Percentiles rank a stretch among this genome's conserved stretches.
These are phyloP conservation scores for Orius laevigatus DNA, from an alignment of 1,140 invertebrate species.

Conservation along the genomic window DNA sequence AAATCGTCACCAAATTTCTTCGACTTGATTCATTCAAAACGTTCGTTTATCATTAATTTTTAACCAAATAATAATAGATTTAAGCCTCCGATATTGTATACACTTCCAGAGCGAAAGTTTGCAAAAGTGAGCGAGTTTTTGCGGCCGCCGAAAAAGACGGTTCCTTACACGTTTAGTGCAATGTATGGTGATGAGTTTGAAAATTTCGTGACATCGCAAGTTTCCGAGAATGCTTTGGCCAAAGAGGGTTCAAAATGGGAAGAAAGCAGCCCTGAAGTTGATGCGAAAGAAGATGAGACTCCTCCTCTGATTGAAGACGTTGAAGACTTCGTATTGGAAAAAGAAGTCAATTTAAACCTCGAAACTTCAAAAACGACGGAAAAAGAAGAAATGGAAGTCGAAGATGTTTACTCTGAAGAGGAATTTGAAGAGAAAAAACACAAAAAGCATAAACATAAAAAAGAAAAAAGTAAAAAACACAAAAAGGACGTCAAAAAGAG, in stretches of 20 bases:
- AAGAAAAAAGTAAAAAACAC: no score
- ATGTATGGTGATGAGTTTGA: background rate
- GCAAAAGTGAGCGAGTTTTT: background rate
- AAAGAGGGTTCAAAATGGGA: background rate
- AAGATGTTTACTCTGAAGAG: no score
- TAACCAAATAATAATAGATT: background rate
- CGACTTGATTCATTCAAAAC: background rate
- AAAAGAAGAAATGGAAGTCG: no score
- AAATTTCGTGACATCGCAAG: background rate
- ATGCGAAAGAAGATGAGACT: background rate
- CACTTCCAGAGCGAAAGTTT: background rate
- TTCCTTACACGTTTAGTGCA: background rate
- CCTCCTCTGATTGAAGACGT: background rate
- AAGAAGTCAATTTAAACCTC: background rate
- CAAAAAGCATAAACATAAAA: no score
- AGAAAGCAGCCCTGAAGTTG: background rate
- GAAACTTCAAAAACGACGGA: background rate
- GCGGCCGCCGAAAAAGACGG: background rate
- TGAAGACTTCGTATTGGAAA: background rate
- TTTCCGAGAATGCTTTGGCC: no score
- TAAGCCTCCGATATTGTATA: background rate
- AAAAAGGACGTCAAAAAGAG: no score
- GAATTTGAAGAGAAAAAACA: no score
- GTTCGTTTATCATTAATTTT: slow-evolving; percentile 5
- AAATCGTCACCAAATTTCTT: slow-evolving; percentile 9